Evolutionary conservation across 2,113 vertebrate species (phyloP), one percentile per base, ranked within the genome.

Genomic region (Nycticebus coucang): DNA sequence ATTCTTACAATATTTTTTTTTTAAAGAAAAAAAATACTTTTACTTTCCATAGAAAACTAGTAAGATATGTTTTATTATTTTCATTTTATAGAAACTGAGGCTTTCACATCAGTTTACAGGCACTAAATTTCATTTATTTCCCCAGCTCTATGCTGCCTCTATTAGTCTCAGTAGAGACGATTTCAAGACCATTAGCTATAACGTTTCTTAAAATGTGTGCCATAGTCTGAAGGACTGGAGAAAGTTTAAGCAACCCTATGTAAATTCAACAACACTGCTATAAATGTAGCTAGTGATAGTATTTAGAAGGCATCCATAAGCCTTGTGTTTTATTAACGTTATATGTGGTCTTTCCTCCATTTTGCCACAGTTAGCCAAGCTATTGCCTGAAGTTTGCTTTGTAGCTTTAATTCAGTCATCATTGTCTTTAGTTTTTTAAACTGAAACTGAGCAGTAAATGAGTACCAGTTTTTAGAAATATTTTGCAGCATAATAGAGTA

Each of bases 31-130:
- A 86, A 55, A 87, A 35, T 86, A 18, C 19, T 92, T 60, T 50
- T 53, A 60, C 30, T 75, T 57, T 95, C 64, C 59, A 28, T 28
- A 93, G 81, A 72, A 95, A 90, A 15, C 7, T 28, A 69, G 11
- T 69, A 69, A 89, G 22, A 35, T 62, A 26, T 30, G 6, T 66
- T 93, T 88, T 75, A 10, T 79, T 69, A 74, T 81, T 97, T 89
- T 7, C 35, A 55, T 86, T 75, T 87, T 93, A 33, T 53, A 89
- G 26, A 91, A 77, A 45, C 15, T 2, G 60, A 89, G 17, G 4
- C 13, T 50, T 3, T 93, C 64, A 64, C 13, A 83, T 30, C 75
- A 50, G n/a, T 69, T 45, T 37, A 37, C 2, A 77, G 64, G 28
- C 55, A 15, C 33, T 81, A 41, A 66, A 79, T 69, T 82, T 59